Conservation (phyloP, 1,140 invertebrate species). For the Drosophila hydei region DNA sequence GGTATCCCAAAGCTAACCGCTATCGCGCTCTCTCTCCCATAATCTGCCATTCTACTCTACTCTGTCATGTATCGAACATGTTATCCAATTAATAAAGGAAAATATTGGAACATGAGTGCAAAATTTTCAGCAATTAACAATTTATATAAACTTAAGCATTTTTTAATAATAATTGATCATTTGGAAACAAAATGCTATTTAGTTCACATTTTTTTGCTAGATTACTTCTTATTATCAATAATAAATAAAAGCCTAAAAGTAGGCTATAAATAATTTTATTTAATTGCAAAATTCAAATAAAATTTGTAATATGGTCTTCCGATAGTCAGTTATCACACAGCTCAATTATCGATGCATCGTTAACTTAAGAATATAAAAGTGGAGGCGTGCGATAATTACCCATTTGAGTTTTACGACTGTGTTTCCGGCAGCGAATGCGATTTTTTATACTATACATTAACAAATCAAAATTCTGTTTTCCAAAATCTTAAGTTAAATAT, state of each 20-base stretch:
- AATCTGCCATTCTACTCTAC: background rate
- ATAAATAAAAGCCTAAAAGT: background rate
- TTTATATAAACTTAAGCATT: background rate
- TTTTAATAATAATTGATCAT: background rate
- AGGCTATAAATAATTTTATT: background rate
- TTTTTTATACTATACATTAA: too few relatives aligned
- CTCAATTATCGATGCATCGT: too few relatives aligned
- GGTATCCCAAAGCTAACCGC: conserved; percentile 22
- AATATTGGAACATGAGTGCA: background rate
- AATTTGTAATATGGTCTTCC: too few relatives aligned
- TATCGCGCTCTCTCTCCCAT: too few relatives aligned
- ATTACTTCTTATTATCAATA: background rate
- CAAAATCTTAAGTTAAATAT: background rate
- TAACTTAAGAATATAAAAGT: too few relatives aligned
- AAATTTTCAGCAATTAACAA: background rate
- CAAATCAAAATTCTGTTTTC: too few relatives aligned
- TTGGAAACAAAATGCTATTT: background rate
- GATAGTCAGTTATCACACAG: too few relatives aligned
- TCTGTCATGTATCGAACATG: conserved; percentile 8
- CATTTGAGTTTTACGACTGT: too few relatives aligned
- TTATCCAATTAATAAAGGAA: conserved; percentile 16
- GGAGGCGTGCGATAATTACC: too few relatives aligned
- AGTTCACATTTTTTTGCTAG: too few relatives aligned
- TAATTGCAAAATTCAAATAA: too few relatives aligned
- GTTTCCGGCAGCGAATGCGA: too few relatives aligned